Percentiles rank a stretch among this genome's conserved stretches.
These are phyloP conservation scores for Goniozus legneri DNA, from an alignment of 1,140 invertebrate species.

Conservation along the genomic window DNA sequence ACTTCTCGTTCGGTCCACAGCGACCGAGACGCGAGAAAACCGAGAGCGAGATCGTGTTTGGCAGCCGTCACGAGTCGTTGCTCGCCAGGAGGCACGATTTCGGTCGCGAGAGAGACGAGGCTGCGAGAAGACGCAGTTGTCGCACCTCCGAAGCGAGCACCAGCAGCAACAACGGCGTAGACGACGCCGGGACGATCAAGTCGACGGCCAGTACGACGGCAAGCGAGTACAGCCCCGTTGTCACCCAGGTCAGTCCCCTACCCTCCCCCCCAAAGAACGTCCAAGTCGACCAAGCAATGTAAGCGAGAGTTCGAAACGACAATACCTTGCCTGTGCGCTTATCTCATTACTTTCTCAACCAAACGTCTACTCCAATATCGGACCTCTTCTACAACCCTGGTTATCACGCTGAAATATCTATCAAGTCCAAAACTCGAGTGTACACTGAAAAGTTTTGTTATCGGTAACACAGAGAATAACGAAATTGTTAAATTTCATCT, in stretches of 20 bases:
- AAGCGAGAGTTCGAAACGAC: constrained; percentile 20
- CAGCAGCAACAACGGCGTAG: constrained; percentile 25
- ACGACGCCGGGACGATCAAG: constrained; percentile 46
- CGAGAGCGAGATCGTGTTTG: constrained; percentile 77
- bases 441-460: too few species aligned
- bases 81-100: constrained; percentile 50
- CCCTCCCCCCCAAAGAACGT: constrained; percentile 5
- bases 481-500: too few species aligned
- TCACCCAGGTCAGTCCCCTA: constrained; percentile 48
- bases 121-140: constrained; percentile 52
- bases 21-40: constrained; percentile 78
- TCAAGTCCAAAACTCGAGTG: too few species aligned
- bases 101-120: constrained; percentile 44
- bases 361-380: too few species aligned
- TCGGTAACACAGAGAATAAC: too few species aligned
- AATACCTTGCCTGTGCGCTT: constrained; percentile 46
- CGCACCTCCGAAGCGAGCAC: constrained; percentile 47
- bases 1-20: constrained; percentile 61
- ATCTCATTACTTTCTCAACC: too few species aligned
- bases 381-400: too few species aligned
- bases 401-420: too few species aligned
- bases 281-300: too few species aligned
- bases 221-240: constrained; percentile 49
- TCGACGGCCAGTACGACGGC: constrained; percentile 49
- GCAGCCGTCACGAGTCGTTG: constrained; percentile 57